A percentile compares a stretch with the other conserved stretches of the same genome.
These are phyloP conservation scores for Leucoma salicis DNA, from an alignment of 2,888 invertebrate species.

Conservation along the genomic window DNA sequence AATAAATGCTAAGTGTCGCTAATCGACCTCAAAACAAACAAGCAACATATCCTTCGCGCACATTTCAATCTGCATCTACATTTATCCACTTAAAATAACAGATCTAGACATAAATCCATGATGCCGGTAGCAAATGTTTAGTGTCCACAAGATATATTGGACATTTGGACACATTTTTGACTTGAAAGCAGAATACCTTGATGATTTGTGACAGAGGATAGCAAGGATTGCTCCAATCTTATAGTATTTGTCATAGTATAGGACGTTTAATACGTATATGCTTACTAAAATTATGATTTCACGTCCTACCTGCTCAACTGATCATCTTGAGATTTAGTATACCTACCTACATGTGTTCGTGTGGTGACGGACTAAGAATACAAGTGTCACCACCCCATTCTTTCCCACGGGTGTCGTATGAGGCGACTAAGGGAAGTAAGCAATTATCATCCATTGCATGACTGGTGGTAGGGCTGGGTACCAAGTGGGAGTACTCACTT, in stretches of 20 bases:
- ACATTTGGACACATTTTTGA: slow-evolving; percentile 35
- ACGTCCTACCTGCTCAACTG: too few relatives aligned
- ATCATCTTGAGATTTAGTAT: too few relatives aligned
- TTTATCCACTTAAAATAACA: slow-evolving; percentile 50
- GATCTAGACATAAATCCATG: slow-evolving; percentile 47
- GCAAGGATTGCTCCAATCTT: slow-evolving; percentile 1
- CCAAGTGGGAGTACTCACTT: too few relatives aligned
- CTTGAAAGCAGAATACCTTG: slow-evolving; percentile 24
- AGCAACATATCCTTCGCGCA: slow-evolving; percentile 13
- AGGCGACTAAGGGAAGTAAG: too few relatives aligned
- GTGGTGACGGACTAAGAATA: too few relatives aligned
- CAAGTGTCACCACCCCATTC: too few relatives aligned
- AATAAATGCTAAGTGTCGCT: not conserved
- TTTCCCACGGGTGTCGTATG: too few relatives aligned
- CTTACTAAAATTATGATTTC: too few relatives aligned
- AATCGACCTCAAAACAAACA: not conserved
- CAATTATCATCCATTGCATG: too few relatives aligned
- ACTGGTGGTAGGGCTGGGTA: too few relatives aligned
- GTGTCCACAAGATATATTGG: slow-evolving; percentile 23
- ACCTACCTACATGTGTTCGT: too few relatives aligned
- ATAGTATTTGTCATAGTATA: not conserved
- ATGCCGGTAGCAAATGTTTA: slow-evolving; percentile 51
- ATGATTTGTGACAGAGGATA: slow-evolving; percentile 26
- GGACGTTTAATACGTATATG: too few relatives aligned
- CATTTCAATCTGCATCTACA: slow-evolving; percentile 43